Conservation (phyloP, 2,888 invertebrate species). For the Synanthedon vespiformis region DNA sequence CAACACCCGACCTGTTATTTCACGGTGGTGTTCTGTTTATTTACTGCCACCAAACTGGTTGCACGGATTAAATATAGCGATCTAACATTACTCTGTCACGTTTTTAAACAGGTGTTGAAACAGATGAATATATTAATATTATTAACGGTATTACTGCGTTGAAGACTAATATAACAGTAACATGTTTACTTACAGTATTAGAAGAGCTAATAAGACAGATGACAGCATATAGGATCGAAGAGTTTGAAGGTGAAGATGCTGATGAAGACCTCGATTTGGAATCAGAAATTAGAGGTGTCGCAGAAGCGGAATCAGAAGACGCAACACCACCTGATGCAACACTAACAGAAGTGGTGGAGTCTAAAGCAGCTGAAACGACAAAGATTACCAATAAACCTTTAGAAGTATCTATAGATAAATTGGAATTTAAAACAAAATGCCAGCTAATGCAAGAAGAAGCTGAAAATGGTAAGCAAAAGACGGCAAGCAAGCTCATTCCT, state of each 20-base stretch:
- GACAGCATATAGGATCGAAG: conserved; percentile 64
- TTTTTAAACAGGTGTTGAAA: too few relatives aligned
- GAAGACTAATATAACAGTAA: not conserved
- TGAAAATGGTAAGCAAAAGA: conserved; percentile 35
- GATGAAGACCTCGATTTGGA: conserved; percentile 43
- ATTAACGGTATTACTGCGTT: not conserved
- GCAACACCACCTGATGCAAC: conserved; percentile 22
- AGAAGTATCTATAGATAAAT: conserved; percentile 33
- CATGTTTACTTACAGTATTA: conserved; percentile 53
- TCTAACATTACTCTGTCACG: too few relatives aligned
- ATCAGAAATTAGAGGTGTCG: not conserved
- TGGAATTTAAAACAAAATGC: conserved; percentile 64
- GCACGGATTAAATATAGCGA: too few relatives aligned
- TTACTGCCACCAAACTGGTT: too few relatives aligned
- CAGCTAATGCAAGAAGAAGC: conserved; percentile 62
- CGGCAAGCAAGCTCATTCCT: too few relatives aligned
- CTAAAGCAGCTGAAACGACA: conserved; percentile 42
- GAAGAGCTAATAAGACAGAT: conserved; percentile 79
- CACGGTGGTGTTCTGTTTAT: too few relatives aligned
- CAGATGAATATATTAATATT: too few relatives aligned
- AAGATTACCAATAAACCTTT: conserved; percentile 24
- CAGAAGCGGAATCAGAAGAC: conserved; percentile 15
- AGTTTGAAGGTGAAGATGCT: conserved; percentile 59
- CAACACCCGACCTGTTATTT: too few relatives aligned
- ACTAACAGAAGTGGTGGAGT: conserved; percentile 41